These are phyloP conservation scores for Sepiola atlantica DNA, from an alignment of 2,888 invertebrate species.

Conservation along the genomic window DNA sequence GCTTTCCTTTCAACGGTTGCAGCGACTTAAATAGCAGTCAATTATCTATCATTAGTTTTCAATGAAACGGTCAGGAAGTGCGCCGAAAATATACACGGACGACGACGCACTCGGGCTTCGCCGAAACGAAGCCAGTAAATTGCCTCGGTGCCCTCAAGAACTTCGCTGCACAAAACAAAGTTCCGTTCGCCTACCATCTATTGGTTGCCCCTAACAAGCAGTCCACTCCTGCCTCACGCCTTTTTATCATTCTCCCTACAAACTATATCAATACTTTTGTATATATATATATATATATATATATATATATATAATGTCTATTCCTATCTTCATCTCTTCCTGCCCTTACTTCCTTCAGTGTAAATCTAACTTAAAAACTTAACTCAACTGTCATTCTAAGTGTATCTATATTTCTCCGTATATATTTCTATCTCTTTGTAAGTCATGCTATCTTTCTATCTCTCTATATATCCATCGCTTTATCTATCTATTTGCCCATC, in stretches of 20 bases:
- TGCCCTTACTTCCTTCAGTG: not conserved
- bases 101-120: not conserved
- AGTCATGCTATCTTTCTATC: too few relatives aligned
- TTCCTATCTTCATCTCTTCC: too few relatives aligned
- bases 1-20: not conserved
- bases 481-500: too few relatives aligned
- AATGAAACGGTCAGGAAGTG: conserved; percentile 21
- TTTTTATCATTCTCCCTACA: not conserved
- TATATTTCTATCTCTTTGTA: too few relatives aligned
- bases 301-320: too few relatives aligned
- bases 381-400: too few relatives aligned
- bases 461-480: too few relatives aligned
- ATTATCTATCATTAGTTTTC: conserved; percentile 32
- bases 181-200: conserved; percentile 22
- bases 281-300: too few relatives aligned
- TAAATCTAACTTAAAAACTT: too few relatives aligned
- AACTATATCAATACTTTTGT: not conserved
- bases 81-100: conserved; percentile 32
- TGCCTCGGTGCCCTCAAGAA: not conserved
- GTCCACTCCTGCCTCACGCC: not conserved
- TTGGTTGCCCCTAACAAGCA: not conserved
- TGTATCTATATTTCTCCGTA: too few relatives aligned
- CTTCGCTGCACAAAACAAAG: not conserved
- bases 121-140: conserved; percentile 20
- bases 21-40: conserved; percentile 32